These are phyloP conservation scores for Centruroides sculpturatus DNA, from an alignment of 1,140 invertebrate genomes.

Conservation along the genomic window DNA sequence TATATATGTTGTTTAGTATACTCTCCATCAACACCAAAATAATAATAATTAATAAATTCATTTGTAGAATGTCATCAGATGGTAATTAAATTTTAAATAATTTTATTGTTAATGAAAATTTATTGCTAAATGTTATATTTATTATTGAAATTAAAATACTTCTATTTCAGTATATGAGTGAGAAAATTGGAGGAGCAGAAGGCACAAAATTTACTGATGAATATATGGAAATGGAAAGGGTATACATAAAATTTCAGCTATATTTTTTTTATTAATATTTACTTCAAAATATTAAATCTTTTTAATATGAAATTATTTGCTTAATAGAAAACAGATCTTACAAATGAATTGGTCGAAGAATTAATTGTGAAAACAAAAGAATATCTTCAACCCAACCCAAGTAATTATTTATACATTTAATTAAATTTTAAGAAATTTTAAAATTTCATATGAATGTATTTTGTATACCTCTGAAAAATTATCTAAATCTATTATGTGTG, in stretches of 20 bases:
- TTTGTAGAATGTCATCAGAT: too few relatives aligned
- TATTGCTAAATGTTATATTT: too few relatives aligned
- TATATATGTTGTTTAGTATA: too few relatives aligned
- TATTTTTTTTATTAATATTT: not conserved
- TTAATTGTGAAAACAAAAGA: slow-evolving; percentile 94
- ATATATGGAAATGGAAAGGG: slow-evolving; percentile 97
- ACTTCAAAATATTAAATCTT: too few relatives aligned
- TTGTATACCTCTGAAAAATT: too few relatives aligned
- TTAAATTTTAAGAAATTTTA: not conserved
- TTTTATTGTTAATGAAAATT: too few relatives aligned
- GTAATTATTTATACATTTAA: slow-evolving; percentile 22
- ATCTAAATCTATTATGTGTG: too few relatives aligned
- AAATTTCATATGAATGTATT: not conserved
- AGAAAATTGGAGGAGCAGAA: slow-evolving; percentile 99
- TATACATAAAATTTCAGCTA: slow-evolving; percentile 34
- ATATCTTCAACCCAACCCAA: slow-evolving; percentile 96
- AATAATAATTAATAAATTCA: too few relatives aligned
- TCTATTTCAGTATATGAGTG: slow-evolving; percentile 80
- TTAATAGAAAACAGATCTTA: slow-evolving; percentile 84
- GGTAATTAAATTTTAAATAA: slow-evolving; percentile 10
- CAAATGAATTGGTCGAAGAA: slow-evolving; percentile 88
- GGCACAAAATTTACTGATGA: slow-evolving; percentile 98
- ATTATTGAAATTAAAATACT: too few relatives aligned
- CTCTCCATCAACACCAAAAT: too few relatives aligned
- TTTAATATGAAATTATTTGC: too few relatives aligned